These are phyloP conservation scores for Heliconius melpomene DNA, from an alignment of 1,140 invertebrate species.

Conservation along the genomic window DNA sequence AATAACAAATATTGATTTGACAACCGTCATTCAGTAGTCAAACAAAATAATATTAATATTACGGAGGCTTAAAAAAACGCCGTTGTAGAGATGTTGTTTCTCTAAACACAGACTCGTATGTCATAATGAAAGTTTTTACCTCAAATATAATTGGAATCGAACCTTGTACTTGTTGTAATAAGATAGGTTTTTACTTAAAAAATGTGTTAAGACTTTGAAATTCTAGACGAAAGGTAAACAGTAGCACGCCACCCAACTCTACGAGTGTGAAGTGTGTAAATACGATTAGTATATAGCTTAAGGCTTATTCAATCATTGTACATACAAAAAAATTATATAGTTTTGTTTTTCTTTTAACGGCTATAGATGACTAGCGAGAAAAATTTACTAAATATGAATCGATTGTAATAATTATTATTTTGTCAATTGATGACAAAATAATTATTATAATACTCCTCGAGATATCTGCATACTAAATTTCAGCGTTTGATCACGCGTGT, in stretches of 20 bases:
- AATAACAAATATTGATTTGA: slow-evolving; percentile 14
- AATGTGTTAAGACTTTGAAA: slow-evolving; percentile 55
- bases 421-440: not conserved
- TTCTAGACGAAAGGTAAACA: slow-evolving; percentile 69
- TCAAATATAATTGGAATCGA: not conserved
- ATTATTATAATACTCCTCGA: not conserved
- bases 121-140: slow-evolving; percentile 34
- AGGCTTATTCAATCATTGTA: slow-evolving; percentile 59
- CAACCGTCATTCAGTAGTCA: slow-evolving; percentile 23
- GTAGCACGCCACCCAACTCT: slow-evolving; percentile 73
- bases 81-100: slow-evolving; percentile 50
- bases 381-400: too few relatives aligned
- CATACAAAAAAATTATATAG: slow-evolving; percentile 45
- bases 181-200: slow-evolving; percentile 17
- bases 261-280: slow-evolving; percentile 67
- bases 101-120: slow-evolving; percentile 51
- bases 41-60: slow-evolving; percentile 28
- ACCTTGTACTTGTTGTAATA: not conserved
- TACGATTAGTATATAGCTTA: slow-evolving; percentile 56
- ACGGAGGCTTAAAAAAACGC: slow-evolving; percentile 11
- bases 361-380: not conserved
- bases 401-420: too few relatives aligned
- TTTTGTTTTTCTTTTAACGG: not conserved
- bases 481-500: too few relatives aligned
- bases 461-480: too few relatives aligned